Conservation (phyloP, 1,140 invertebrate species). For the Euwallacea similis region DNA sequence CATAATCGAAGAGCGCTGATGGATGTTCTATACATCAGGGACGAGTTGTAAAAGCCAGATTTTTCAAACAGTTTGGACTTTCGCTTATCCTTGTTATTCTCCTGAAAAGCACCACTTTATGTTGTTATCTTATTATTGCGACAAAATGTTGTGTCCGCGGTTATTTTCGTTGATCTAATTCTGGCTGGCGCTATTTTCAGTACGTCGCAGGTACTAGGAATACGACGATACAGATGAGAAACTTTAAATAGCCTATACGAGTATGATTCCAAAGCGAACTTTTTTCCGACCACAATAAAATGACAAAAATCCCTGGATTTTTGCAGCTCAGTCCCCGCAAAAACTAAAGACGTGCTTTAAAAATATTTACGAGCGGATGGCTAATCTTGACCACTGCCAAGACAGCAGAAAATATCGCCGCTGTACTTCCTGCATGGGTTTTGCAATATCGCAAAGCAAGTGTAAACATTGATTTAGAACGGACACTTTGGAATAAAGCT, state of each 20-base stretch:
- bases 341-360: conserved; percentile 28
- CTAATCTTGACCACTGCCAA: conserved; percentile 37
- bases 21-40: no score
- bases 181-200: conserved; percentile 15
- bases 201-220: conserved; percentile 1
- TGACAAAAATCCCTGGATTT: conserved; percentile 13
- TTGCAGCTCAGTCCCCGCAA: conserved; percentile 8
- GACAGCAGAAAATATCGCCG: conserved; percentile 28
- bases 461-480: conserved; percentile 36
- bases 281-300: neutral
- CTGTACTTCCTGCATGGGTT: conserved; percentile 22
- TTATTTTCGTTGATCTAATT: conserved; percentile 6
- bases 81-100: no score
- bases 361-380: conserved; percentile 35
- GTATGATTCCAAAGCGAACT: no score
- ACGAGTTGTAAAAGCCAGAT: no score
- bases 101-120: neutral
- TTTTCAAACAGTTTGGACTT: no score
- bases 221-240: neutral
- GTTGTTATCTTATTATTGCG: conserved; percentile 18
- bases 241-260: neutral
- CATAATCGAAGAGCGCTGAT: no score
- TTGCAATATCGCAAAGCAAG: conserved; percentile 28
- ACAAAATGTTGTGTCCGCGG: conserved; percentile 11
- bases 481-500: conserved; percentile 24